phyloP scores from a whole-genome alignment of 2,797 vertebrate genomes.

The Numenius phaeopus region DNA sequence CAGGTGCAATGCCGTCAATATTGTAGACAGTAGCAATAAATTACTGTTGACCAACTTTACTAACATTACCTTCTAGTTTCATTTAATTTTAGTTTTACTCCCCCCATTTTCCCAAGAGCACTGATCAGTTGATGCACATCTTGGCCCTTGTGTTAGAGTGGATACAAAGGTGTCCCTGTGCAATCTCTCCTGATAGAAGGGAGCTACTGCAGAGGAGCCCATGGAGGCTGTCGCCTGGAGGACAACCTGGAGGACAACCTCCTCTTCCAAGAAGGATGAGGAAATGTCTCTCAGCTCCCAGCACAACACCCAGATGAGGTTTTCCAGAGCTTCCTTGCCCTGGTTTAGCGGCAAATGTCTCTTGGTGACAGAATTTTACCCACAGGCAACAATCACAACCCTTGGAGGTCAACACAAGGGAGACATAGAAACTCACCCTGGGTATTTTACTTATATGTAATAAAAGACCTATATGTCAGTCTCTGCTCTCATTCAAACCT shows the following conservation, averaged over 20 bases:
- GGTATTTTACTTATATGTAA: background rate
- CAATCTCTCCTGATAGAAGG: background rate
- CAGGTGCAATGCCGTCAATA: background rate
- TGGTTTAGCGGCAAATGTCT: background rate
- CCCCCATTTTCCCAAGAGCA: background rate
- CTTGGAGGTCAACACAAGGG: background rate
- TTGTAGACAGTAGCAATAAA: background rate
- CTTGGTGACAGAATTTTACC: background rate
- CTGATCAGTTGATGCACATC: background rate
- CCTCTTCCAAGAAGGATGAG: background rate
- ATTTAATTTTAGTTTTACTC: background rate
- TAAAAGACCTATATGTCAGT: background rate
- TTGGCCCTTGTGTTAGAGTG: background rate
- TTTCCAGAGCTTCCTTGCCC: background rate
- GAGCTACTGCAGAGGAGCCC: background rate
- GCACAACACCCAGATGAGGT: background rate
- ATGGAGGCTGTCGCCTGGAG: background rate
- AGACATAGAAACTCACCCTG: background rate
- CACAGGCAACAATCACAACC: background rate
- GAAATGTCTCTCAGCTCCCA: background rate
- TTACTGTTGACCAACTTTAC: background rate
- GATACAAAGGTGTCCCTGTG: background rate
- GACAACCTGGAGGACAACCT: background rate
- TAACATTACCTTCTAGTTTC: background rate
- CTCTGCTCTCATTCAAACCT: background rate